Evolutionary conservation across 1,140 invertebrate genomes (phyloP).

Genomic region (Polyergus mexicanus): DNA sequence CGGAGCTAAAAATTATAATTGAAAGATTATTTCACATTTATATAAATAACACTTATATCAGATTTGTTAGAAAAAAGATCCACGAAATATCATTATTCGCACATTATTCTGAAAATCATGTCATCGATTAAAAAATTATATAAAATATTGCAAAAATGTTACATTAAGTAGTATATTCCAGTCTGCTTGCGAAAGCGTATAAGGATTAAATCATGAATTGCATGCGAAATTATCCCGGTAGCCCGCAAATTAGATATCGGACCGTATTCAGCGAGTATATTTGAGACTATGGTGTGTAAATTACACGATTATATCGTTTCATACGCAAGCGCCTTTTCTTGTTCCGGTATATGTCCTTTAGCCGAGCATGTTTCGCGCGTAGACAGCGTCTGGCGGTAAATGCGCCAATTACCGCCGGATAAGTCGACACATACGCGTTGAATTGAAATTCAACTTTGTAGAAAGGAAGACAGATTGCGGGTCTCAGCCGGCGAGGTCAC

Average conservation of each 20-base stretch:
- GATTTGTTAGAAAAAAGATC: neutral
- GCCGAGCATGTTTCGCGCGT: slow-evolving; percentile 21
- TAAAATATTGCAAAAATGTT: slow-evolving; percentile 32
- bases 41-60: neutral
- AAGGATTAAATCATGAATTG: slow-evolving; percentile 35
- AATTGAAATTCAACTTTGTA: slow-evolving; percentile 62
- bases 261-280: slow-evolving; percentile 8
- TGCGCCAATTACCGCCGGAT: slow-evolving; percentile 58
- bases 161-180: neutral
- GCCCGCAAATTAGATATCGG: slow-evolving; percentile 49
- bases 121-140: slow-evolving; percentile 36
- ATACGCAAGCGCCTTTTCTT: slow-evolving; percentile 29
- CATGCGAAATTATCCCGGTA: slow-evolving; percentile 40
- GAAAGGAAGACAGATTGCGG: slow-evolving; percentile 62
- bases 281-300: slow-evolving; percentile 39
- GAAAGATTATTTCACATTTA: neutral
- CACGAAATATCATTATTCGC: slow-evolving; percentile 1
- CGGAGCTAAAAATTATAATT: neutral
- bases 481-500: slow-evolving; percentile 40
- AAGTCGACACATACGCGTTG: slow-evolving; percentile 45
- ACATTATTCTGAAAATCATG: neutral
- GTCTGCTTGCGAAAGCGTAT: slow-evolving; percentile 2
- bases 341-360: slow-evolving; percentile 28
- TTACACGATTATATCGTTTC: slow-evolving; percentile 52
- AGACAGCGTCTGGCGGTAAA: slow-evolving; percentile 52